These are phyloP conservation scores for Cordilura impudica DNA, from an alignment of 2,888 invertebrate genomes.

Conservation along the genomic window DNA sequence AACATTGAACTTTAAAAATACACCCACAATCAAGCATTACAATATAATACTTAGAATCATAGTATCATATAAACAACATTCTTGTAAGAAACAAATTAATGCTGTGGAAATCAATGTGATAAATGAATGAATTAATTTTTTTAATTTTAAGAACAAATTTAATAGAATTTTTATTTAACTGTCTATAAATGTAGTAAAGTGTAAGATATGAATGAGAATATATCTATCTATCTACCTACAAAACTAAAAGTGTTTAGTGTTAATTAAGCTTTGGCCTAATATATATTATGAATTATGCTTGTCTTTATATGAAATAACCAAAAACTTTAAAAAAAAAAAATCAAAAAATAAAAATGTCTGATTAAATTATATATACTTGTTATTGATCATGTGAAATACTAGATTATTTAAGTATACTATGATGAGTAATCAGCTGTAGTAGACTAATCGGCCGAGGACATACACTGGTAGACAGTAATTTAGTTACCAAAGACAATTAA, in stretches of 20 bases:
- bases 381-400: conserved; percentile 45
- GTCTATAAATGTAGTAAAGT: conserved; percentile 31
- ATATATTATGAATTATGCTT: conserved; percentile 33
- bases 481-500: background rate
- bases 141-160: conserved; percentile 1
- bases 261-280: conserved; percentile 50
- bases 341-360: conserved; percentile 41
- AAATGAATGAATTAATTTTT: background rate
- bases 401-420: background rate
- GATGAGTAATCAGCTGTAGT: conserved; percentile 7
- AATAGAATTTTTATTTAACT: conserved; percentile 10
- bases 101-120: background rate
- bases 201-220: conserved; percentile 27
- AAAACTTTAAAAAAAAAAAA: conserved; percentile 11
- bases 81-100: conserved; percentile 15
- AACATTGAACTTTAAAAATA: background rate
- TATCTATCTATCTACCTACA: conserved; percentile 5
- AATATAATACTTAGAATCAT: background rate
- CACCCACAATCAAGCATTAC: background rate
- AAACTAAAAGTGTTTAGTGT: conserved; percentile 21
- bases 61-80: background rate
- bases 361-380: conserved; percentile 56
- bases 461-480: conserved; percentile 1
- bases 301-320: conserved; percentile 44
- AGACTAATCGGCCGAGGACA: background rate